phyloP scores from a whole-genome alignment of 2,113 vertebrate species.

The Salvelinus sp. region DNA sequence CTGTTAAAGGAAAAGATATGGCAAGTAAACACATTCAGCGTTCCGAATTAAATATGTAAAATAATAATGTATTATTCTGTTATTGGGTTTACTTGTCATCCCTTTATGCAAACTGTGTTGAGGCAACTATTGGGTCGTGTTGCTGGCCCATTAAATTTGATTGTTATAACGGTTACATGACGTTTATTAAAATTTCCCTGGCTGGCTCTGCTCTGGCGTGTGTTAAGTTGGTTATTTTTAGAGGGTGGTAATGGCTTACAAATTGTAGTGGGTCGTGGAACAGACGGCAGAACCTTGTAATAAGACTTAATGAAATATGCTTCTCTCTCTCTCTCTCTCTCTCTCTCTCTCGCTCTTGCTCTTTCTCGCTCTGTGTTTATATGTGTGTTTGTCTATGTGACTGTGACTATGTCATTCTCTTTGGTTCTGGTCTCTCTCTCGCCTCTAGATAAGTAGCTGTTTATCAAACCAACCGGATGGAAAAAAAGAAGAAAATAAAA shows the following conservation, averaged over 20 bases:
- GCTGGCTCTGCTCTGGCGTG: conserved; percentile 32
- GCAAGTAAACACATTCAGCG: conserved; percentile 30
- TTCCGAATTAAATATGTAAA: conserved; percentile 55
- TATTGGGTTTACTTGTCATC: conserved; percentile 41
- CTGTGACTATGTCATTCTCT: neutral
- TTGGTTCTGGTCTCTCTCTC: neutral
- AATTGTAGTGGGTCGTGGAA: conserved; percentile 34
- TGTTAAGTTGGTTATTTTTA: conserved; percentile 53
- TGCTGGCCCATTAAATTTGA: conserved; percentile 52
- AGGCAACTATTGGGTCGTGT: conserved; percentile 23
- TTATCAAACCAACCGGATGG: conserved; percentile 44
- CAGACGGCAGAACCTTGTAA: conserved; percentile 36
- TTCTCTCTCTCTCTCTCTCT: neutral
- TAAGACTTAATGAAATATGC: conserved; percentile 49
- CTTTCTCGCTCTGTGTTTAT: neutral
- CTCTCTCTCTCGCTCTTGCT: neutral
- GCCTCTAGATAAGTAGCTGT: conserved; percentile 32
- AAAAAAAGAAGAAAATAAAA: neutral
- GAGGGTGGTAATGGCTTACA: conserved; percentile 46
- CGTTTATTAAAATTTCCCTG: conserved; percentile 55
- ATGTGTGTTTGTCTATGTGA: neutral
- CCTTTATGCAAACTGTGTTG: conserved; percentile 37
- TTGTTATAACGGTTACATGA: conserved; percentile 43
- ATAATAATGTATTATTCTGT: conserved; percentile 28
- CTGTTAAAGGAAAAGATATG: conserved; percentile 16